Base-by-base conservation (phyloP, 2,888 invertebrate species). In the Artemia sinica region DNA sequence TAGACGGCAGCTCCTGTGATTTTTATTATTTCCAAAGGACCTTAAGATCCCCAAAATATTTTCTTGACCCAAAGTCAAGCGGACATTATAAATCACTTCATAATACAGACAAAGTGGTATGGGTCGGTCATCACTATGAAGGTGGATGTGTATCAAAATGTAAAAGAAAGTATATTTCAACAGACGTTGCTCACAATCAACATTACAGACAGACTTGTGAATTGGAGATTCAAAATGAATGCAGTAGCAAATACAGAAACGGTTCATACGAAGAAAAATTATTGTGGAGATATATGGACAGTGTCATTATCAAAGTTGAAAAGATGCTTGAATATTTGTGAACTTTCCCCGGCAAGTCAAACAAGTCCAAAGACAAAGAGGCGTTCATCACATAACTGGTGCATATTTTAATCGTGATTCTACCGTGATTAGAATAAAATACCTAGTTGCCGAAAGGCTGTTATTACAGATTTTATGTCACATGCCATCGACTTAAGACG, bases 11-110 rank as follows among this genome's bases (percentile, higher is more conserved):
- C 14, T 28, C 63, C 14, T 58, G 63, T 28, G n/a, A 58, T 58
- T 58, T 58, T 8, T 28, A 58, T 28, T 58, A 58, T 28, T 58
- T 58, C 8, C 63, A 58, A 58, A n/a, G 63, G 63, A 10, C 63
- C 8, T 28, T 58, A n/a, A n/a, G 63, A 8, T 58, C 63, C 63
- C 63, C 63, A 58, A 58, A 58, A 58, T 58, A 58, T 28, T 58
- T 58, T 28, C 8, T 58, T 58, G 63, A 58, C 63, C 8, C n/a
- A 58, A 58, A 10, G 63, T 8, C 63, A 11, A 58, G n/a, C 63
- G 63, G 63, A 8, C 63, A 58, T 28, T 58, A 58, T 28, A 58
- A 58, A 58, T 58, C 63, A 8, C 28, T 58, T n/a, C 63, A 58
- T 11, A 58, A 58, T 28, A 58, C 63, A 28, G 63, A 58, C 63